Conservation (phyloP, 2,797 vertebrate genomes). For the Siniperca scherzeri region DNA sequence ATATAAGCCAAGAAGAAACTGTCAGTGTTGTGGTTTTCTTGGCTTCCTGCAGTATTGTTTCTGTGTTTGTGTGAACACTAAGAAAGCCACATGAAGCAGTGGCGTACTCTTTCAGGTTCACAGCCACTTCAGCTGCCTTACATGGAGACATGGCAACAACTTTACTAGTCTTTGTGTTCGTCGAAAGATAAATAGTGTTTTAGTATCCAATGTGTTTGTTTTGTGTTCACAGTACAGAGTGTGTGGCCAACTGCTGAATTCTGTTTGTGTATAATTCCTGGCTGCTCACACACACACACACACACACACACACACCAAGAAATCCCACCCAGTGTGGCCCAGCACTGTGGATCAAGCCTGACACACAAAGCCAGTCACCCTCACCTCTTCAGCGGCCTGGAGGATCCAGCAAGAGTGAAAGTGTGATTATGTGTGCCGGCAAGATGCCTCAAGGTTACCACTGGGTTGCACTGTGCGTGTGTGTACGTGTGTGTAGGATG, state of each 20-base stretch:
- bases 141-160: neutral
- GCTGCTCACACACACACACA: slow-evolving; percentile 4
- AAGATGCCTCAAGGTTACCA: slow-evolving; percentile 69
- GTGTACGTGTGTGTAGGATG: slow-evolving; percentile 29
- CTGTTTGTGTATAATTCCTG: slow-evolving; percentile 22
- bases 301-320: neutral
- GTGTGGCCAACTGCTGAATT: slow-evolving; percentile 10
- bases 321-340: slow-evolving; percentile 1
- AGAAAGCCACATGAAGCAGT: neutral
- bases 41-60: neutral
- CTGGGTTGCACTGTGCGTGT: slow-evolving; percentile 34
- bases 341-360: slow-evolving; percentile 43
- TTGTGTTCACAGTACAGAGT: neutral
- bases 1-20: neutral
- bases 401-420: slow-evolving; percentile 35
- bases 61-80: slow-evolving; percentile 13
- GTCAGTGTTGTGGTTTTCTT: neutral
- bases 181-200: slow-evolving; percentile 5
- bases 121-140: slow-evolving; percentile 3
- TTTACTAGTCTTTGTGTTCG: neutral
- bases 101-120: neutral
- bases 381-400: slow-evolving; percentile 33
- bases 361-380: slow-evolving; percentile 60
- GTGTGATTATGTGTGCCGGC: slow-evolving; percentile 21
- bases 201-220: neutral